These are phyloP conservation scores for Idaea straminata DNA, from an alignment of 2,888 invertebrate species.

Conservation along the genomic window DNA sequence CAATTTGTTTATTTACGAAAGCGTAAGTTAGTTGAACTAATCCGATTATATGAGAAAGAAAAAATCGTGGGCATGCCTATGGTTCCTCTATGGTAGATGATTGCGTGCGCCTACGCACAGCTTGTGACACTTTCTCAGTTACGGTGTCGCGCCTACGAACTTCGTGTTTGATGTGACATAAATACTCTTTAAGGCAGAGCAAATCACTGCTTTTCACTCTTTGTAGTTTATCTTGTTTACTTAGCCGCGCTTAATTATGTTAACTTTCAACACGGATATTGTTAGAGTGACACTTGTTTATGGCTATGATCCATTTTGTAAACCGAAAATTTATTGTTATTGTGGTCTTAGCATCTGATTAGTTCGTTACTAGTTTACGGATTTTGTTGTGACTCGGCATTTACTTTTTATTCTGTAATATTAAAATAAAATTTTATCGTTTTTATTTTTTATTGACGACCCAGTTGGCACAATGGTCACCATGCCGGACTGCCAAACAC, in stretches of 20 bases:
- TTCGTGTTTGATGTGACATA: conserved; percentile 58
- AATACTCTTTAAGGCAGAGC: conserved; percentile 46
- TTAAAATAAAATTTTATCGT: not conserved
- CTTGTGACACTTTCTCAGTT: conserved; percentile 65
- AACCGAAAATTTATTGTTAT: conserved; percentile 14
- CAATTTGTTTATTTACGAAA: conserved; percentile 9
- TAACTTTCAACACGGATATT: conserved; percentile 18
- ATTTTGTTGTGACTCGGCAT: not conserved
- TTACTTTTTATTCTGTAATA: not conserved
- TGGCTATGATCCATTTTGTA: conserved; percentile 18
- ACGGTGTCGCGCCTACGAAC: conserved; percentile 58
- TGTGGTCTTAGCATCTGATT: not conserved
- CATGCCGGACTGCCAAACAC: too few relatives aligned
- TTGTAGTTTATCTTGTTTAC: conserved; percentile 40
- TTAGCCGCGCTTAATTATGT: conserved; percentile 14
- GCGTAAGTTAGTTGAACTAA: conserved; percentile 45
- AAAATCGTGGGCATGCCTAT: conserved; percentile 38
- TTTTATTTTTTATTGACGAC: too few relatives aligned
- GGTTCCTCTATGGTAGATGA: conserved; percentile 28
- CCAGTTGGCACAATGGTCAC: too few relatives aligned
- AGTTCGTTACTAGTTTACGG: not conserved
- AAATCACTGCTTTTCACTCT: conserved; percentile 53
- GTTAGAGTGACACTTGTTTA: conserved; percentile 17
- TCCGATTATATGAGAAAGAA: conserved; percentile 58
- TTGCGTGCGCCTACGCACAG: conserved; percentile 55